These are phyloP conservation scores for Uloborus diversus DNA, from an alignment of 1,140 invertebrate genomes.

Conservation along the genomic window DNA sequence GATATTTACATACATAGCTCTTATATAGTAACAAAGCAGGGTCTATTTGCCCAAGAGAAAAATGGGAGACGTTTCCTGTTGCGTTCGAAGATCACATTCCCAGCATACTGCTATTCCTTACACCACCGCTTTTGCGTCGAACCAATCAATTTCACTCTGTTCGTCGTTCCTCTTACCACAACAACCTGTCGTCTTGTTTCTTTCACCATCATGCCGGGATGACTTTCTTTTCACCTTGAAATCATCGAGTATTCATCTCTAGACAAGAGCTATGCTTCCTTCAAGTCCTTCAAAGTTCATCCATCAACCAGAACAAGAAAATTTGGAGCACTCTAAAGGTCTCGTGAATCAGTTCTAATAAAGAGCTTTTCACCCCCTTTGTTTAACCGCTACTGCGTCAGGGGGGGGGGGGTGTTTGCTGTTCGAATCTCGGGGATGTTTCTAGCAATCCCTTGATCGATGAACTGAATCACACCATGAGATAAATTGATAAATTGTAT, in stretches of 20 bases:
- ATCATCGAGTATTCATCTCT: conserved; percentile 31
- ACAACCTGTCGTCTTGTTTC: conserved; percentile 44
- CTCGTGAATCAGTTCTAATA: conserved; percentile 37
- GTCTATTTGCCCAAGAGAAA: no score
- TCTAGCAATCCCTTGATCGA: conserved; percentile 17
- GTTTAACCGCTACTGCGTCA: conserved; percentile 1
- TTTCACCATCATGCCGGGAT: conserved; percentile 42
- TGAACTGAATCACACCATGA: no score
- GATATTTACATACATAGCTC: no score
- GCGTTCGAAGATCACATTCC: not conserved
- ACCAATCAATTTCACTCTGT: conserved; percentile 48
- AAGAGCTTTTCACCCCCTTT: conserved; percentile 32
- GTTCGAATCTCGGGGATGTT: not conserved
- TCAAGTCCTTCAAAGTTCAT: not conserved
- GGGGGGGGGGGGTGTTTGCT: not conserved
- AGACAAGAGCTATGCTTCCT: conserved; percentile 9
- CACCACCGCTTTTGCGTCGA: conserved; percentile 8
- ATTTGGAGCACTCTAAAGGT: conserved; percentile 5
- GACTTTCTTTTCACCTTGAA: conserved; percentile 52
- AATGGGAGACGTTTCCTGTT: conserved; percentile 30
- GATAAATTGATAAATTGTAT: no score
- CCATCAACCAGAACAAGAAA: conserved; percentile 34
- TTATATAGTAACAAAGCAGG: no score
- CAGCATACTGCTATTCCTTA: not conserved
- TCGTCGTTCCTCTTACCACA: conserved; percentile 21